phyloP scores from a whole-genome alignment of 2,888 invertebrate species.

The Thereva nobilitata region DNA sequence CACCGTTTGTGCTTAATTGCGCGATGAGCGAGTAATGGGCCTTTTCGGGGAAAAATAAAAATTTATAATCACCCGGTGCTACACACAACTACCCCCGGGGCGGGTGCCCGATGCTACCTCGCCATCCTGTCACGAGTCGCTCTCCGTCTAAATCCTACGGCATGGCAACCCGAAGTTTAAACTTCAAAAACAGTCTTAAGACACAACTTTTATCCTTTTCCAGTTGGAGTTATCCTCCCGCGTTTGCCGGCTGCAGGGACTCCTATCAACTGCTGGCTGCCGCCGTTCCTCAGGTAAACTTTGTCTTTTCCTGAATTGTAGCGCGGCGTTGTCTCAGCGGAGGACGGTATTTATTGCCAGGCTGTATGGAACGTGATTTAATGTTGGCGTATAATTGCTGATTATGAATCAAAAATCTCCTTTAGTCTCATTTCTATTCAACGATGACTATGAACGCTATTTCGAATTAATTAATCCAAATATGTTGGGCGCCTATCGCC shows the following conservation, averaged over 20 bases:
- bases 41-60: slow-evolving; percentile 21
- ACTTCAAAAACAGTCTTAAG: slow-evolving; percentile 14
- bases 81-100: not conserved
- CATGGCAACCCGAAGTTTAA: not conserved
- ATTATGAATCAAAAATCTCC: slow-evolving; percentile 38
- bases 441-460: slow-evolving; percentile 28
- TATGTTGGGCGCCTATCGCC: slow-evolving; percentile 32
- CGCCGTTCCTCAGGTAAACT: slow-evolving; percentile 15
- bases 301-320: slow-evolving; percentile 28
- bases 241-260: no score
- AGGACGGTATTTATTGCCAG: slow-evolving; percentile 22
- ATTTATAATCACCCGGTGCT: slow-evolving; percentile 27
- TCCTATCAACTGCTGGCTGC: slow-evolving; percentile 5
- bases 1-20: slow-evolving; percentile 57
- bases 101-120: not conserved
- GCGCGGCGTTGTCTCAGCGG: slow-evolving; percentile 9
- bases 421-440: slow-evolving; percentile 28
- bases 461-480: slow-evolving; percentile 36
- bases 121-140: no score
- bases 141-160: no score
- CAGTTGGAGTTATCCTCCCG: slow-evolving; percentile 16
- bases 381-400: slow-evolving; percentile 38
- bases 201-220: slow-evolving; percentile 29
- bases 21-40: slow-evolving; percentile 54
- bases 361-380: slow-evolving; percentile 28